Evolutionary conservation across 2,113 vertebrate genomes (phyloP), one percentile per base, ranked within the genome.

Genomic region (Mirza zaza): DNA sequence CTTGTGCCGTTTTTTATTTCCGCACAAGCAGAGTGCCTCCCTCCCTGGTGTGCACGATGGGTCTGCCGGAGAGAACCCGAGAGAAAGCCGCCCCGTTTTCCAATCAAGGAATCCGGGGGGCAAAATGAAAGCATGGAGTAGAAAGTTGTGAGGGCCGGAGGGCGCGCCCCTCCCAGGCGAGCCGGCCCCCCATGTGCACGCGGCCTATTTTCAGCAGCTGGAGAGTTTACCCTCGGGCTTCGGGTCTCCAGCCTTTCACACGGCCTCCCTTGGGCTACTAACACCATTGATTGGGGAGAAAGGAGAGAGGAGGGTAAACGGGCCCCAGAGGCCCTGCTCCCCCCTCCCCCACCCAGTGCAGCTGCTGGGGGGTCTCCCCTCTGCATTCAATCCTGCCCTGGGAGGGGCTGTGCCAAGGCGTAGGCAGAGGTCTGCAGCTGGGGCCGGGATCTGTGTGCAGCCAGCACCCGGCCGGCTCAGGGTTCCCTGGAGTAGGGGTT

Each of bases 281-380:
- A 67, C 57, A 42, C 3, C 55, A 39, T 8, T 32, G 61, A 5
- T 52, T 36, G 3, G 14, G 76, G n/a, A 77, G 65, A 14, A 7
- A 71, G 7, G 70, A 79, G 57, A 77, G 70, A 48, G 15, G 10
- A 52, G 20, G 10, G 3, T 1, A 1, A 36, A 9, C 0, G 11
- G 77, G 34, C 15, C 82, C 52, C 14, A 1, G 81, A 5, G 63
- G 13, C 23, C 2, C 0, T 0, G 3, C 8, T 34, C 10, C n/a
- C 52, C 2, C 81, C 21, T 4, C 13, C 50, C 50, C 50, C 50
- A 14, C 50, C 6, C 7, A 4, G 12, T 20, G 32, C 83, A 20
- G 45, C 13, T 2, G 4, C 1, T 0, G 12, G 45, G 45, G 45
- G 50, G 9, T 34, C 12, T n/a, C 1, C 5, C n/a, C 21, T 27